Evolutionary conservation across 2,113 vertebrate species (phyloP).

Genomic region (Gavia stellata): DNA sequence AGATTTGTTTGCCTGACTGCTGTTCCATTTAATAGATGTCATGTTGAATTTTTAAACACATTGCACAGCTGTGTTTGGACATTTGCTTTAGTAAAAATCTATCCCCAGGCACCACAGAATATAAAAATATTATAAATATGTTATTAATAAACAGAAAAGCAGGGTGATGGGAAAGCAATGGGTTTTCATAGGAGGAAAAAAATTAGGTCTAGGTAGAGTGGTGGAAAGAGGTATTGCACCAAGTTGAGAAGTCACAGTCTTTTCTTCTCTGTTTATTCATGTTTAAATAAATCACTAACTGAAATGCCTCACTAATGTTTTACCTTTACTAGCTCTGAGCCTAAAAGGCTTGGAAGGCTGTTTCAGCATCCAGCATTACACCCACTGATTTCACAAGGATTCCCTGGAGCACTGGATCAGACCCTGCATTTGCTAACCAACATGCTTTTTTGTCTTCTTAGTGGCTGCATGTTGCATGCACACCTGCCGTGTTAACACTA

Average conservation of each 20-base stretch:
- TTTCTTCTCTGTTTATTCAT: neutral
- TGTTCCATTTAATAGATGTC: neutral
- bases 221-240: neutral
- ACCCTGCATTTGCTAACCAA: neutral
- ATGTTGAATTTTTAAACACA: neutral
- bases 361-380: neutral
- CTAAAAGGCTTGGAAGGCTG: neutral
- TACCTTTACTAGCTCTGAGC: neutral
- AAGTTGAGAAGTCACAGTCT: neutral
- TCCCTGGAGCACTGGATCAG: neutral
- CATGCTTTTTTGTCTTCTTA: neutral
- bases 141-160: neutral
- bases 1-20: neutral
- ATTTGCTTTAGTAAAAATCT: neutral
- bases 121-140: neutral
- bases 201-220: neutral
- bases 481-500: neutral
- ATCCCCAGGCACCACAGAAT: neutral
- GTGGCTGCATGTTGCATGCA: neutral
- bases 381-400: neutral
- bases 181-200: neutral
- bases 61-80: neutral
- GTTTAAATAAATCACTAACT: neutral
- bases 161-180: neutral
- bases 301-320: neutral